Percentiles rank a stretch among this genome's conserved stretches.
Evolutionary conservation across 2,888 invertebrate species (phyloP).

Genomic region (Acanthosepion pharaonis): DNA sequence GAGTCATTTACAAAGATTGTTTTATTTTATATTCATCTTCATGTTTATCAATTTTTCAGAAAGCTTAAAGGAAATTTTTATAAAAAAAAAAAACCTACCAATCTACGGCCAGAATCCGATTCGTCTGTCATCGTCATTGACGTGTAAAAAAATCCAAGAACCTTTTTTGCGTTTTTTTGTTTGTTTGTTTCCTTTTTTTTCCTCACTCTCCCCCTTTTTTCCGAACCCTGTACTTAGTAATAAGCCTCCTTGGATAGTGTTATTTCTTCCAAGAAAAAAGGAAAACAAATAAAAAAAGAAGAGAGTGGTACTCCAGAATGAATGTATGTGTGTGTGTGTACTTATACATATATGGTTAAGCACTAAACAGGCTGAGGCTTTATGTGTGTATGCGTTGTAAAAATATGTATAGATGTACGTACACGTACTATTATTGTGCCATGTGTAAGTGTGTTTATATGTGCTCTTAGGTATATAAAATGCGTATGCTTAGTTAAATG

Average conservation of each 20-base stretch:
- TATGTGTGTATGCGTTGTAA: neutral
- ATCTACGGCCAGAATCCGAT: constrained; percentile 61
- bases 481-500: neutral
- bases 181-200: neutral
- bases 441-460: neutral
- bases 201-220: neutral
- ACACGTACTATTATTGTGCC: neutral
- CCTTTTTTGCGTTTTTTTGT: neutral
- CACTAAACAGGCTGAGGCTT: neutral
- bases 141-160: constrained; percentile 44
- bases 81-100: constrained; percentile 63
- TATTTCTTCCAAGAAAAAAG: constrained; percentile 24
- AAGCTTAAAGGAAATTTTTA: neutral
- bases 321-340: neutral
- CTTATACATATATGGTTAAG: neutral
- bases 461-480: neutral
- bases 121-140: constrained; percentile 59
- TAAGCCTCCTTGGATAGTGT: neutral
- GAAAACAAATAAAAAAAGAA: neutral
- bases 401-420: neutral
- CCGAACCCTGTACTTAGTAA: neutral
- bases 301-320: constrained; percentile 25
- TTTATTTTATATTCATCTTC: neutral
- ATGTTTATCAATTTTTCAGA: neutral
- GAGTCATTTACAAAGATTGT: neutral